Percentiles rank a stretch among this genome's conserved stretches.
Evolutionary conservation across 2,888 invertebrate genomes (phyloP).

Genomic region (Andrena fulva): DNA sequence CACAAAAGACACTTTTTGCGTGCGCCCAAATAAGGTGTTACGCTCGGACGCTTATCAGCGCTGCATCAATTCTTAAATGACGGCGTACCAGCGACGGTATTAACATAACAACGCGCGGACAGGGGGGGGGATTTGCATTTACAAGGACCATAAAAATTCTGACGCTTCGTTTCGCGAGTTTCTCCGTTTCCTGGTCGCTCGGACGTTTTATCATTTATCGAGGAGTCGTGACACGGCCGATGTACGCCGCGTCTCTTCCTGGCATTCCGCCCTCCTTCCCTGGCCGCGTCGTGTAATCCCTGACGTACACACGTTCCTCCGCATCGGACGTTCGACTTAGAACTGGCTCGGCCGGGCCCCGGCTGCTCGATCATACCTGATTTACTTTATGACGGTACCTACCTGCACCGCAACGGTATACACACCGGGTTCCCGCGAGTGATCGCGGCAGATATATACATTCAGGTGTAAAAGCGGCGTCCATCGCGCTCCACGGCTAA

Average conservation of each 20-base stretch:
- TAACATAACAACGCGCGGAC: slow-evolving; percentile 30
- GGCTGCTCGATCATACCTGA: slow-evolving; percentile 66
- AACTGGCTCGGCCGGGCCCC: slow-evolving; percentile 59
- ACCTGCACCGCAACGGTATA: slow-evolving; percentile 58
- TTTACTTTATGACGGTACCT: slow-evolving; percentile 70
- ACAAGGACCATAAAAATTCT: slow-evolving; percentile 4
- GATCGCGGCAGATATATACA: slow-evolving; percentile 66
- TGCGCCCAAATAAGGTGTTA: slow-evolving; percentile 32
- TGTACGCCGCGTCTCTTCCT: background rate
- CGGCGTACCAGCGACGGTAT: slow-evolving; percentile 1
- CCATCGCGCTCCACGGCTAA: slow-evolving; percentile 40
- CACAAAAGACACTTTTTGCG: slow-evolving; percentile 23
- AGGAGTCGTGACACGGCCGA: slow-evolving; percentile 7
- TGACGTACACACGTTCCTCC: slow-evolving; percentile 27
- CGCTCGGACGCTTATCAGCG: slow-evolving; percentile 29
- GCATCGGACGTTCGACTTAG: slow-evolving; percentile 39
- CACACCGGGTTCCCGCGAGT: slow-evolving; percentile 52
- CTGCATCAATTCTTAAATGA: slow-evolving; percentile 19
- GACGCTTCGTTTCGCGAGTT: slow-evolving; percentile 18
- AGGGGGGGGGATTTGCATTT: slow-evolving; percentile 17
- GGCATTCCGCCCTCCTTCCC: slow-evolving; percentile 18
- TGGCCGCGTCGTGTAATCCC: slow-evolving; percentile 8
- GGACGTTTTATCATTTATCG: slow-evolving; percentile 46
- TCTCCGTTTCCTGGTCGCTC: slow-evolving; percentile 38
- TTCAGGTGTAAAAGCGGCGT: slow-evolving; percentile 67